Evolutionary conservation across 2,888 invertebrate genomes (phyloP).

Genomic region (Agriopis marginaria): DNA sequence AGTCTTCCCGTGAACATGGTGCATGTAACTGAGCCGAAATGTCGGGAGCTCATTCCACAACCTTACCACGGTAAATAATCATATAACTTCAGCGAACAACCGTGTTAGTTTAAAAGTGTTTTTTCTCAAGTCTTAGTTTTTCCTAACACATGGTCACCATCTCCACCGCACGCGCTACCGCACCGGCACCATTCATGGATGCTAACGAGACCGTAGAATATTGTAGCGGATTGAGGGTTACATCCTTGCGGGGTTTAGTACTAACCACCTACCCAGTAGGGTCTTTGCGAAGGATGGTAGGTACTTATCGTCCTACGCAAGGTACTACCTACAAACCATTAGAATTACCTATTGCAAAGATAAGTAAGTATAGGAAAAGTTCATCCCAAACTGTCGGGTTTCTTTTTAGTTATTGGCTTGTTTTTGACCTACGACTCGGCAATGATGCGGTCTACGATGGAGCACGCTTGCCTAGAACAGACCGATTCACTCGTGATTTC

Average conservation of each 20-base stretch:
- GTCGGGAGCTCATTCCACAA: too few species aligned
- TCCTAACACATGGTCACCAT: slow-evolving; percentile 20
- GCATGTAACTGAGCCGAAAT: too few species aligned
- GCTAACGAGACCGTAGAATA: slow-evolving; percentile 49
- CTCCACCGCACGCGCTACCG: slow-evolving; percentile 26
- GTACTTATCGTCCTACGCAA: slow-evolving; percentile 5
- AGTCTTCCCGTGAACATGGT: too few species aligned
- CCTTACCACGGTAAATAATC: too few species aligned
- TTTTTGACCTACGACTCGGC: too few species aligned
- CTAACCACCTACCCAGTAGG: slow-evolving; percentile 8
- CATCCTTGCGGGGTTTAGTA: slow-evolving; percentile 19
- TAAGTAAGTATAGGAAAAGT: too few species aligned
- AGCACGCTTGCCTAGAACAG: too few species aligned
- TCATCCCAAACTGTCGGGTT: neutral
- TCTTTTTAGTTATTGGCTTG: too few species aligned
- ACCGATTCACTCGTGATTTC: too few species aligned
- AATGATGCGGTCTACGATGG: too few species aligned
- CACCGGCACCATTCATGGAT: slow-evolving; percentile 41
- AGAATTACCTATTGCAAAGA: neutral
- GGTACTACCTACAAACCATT: neutral
- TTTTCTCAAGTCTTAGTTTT: neutral
- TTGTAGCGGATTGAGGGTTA: slow-evolving; percentile 39
- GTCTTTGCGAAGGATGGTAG: neutral
- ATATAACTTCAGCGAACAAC: too few species aligned
- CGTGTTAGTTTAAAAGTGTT: too few species aligned